Evolutionary conservation across 2,797 vertebrate genomes (phyloP), one percentile per base, ranked within the genome.

Genomic region (Mus minutoides): DNA sequence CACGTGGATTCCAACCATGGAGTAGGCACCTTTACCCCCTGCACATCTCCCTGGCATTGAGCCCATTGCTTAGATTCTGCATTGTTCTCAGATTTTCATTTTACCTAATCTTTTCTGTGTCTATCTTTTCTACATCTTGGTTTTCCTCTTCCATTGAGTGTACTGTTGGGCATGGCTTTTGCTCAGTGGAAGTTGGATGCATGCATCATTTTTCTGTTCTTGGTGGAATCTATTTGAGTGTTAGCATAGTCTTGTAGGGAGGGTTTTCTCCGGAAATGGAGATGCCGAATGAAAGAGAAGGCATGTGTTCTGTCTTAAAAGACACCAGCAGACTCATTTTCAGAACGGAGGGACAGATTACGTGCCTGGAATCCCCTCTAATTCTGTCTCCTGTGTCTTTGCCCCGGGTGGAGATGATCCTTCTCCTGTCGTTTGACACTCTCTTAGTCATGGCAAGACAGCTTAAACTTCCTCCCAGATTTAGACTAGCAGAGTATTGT

Each of bases 81-180:
- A 37, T 19, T 76, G 43, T 46, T 76, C 43, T 95, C 49, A 77
- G 14, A 60, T 62, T 93, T 93, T 94, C 19, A 69, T 84, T 95
- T 89, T 75, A 17, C 46, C 16, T 43, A 6, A 4, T 77, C 12
- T 34, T 24, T 54, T 14, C 7, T 21, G 56, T 16, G 4, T 22
- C 12, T 69, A 1, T 92, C 46, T 91, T 92, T 69, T 9, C 87
- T 17, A 6, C 16, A 46, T 52, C 37, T 46, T n/a, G 71, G 67
- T 19, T 88, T 80, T 86, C 71, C 49, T 92, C 64, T 37, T 26
- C 8, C 82, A 58, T 43, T 56, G 54, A 85, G 60, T 46, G 29
- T 52, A 58, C 6, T 46, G n/a, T 75, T 75, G 71, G 54, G n/a
- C 16, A 75, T n/a, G 88, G 88, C 13, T 75, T 56, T 77, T 67